Percentiles rank a stretch among this genome's conserved stretches.
These are phyloP conservation scores for Alectura lathami DNA, from an alignment of 2,113 vertebrate species.

Conservation along the genomic window DNA sequence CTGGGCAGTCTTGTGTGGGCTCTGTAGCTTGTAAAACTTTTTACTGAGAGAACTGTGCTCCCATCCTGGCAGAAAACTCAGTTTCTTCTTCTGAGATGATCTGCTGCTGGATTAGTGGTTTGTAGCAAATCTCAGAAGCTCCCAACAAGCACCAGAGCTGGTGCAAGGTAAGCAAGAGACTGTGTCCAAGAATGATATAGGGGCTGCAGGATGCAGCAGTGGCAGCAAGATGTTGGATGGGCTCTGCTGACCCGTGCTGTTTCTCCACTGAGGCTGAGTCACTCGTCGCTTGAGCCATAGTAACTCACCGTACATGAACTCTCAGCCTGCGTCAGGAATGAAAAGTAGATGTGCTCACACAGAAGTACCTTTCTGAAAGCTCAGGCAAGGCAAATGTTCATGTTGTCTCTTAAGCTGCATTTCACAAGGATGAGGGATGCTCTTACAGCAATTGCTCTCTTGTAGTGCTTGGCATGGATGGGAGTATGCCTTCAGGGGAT, in stretches of 20 bases:
- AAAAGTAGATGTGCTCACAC: not conserved
- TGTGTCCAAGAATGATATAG: not conserved
- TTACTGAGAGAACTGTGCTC: not conserved
- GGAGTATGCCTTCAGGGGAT: not conserved
- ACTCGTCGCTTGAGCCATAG: not conserved
- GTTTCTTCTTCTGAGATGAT: not conserved
- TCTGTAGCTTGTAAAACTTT: not conserved
- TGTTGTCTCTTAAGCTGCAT: not conserved
- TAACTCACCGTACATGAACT: not conserved
- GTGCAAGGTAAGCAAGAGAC: not conserved
- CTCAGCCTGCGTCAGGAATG: not conserved
- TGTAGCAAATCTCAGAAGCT: not conserved
- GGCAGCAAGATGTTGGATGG: not conserved
- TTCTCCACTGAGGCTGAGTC: not conserved
- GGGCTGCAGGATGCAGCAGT: not conserved
- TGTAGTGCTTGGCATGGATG: not conserved
- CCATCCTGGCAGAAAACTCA: not conserved
- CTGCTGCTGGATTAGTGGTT: not conserved
- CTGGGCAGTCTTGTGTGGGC: not conserved
- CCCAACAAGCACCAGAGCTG: not conserved
- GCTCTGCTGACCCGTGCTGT: fast-evolving
- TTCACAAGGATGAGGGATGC: not conserved
- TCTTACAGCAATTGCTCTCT: not conserved
- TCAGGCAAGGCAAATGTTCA: not conserved
- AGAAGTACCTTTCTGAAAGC: not conserved